Conservation (phyloP, 2,113 vertebrate genomes). For the Pollimyrus isidori region DNA sequence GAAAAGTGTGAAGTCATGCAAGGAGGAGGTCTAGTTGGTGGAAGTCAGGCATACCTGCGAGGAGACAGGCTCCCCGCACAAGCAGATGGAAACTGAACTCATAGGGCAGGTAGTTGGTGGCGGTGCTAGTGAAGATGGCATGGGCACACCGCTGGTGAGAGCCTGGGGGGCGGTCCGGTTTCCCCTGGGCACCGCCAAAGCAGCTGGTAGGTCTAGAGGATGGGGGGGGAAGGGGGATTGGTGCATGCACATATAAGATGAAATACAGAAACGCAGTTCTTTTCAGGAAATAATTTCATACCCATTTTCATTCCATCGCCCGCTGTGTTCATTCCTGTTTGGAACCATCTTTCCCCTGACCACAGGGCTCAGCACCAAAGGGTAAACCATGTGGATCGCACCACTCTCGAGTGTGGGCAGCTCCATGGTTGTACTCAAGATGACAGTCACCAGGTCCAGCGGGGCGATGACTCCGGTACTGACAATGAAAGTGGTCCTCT, state of each 20-base stretch:
- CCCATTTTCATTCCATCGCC: constrained; percentile 79
- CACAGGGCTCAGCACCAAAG: constrained; percentile 70
- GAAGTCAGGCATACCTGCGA: constrained; percentile 69
- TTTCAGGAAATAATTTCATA: constrained; percentile 25
- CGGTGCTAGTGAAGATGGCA: constrained; percentile 69
- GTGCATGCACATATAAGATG: background rate
- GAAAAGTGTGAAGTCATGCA: background rate
- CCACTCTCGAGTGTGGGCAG: constrained; percentile 78
- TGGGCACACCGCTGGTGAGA: constrained; percentile 47
- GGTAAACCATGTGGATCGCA: constrained; percentile 71
- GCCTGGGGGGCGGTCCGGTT: constrained; percentile 45
- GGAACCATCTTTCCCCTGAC: constrained; percentile 46
- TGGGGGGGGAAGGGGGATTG: background rate
- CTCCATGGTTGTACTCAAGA: constrained; percentile 75
- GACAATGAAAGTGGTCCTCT: constrained; percentile 75
- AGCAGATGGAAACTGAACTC: constrained; percentile 88
- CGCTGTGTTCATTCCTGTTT: constrained; percentile 67
- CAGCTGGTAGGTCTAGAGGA: constrained; percentile 79
- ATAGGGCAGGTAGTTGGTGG: constrained; percentile 77
- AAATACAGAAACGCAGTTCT: background rate
- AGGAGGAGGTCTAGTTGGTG: background rate
- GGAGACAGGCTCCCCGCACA: constrained; percentile 87
- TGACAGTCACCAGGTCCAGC: constrained; percentile 71
- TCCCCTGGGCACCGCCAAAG: constrained; percentile 66
- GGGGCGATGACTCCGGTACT: constrained; percentile 72